Evolutionary conservation across 1,140 invertebrate species (phyloP).

Genomic region (Drosophila aff.): DNA sequence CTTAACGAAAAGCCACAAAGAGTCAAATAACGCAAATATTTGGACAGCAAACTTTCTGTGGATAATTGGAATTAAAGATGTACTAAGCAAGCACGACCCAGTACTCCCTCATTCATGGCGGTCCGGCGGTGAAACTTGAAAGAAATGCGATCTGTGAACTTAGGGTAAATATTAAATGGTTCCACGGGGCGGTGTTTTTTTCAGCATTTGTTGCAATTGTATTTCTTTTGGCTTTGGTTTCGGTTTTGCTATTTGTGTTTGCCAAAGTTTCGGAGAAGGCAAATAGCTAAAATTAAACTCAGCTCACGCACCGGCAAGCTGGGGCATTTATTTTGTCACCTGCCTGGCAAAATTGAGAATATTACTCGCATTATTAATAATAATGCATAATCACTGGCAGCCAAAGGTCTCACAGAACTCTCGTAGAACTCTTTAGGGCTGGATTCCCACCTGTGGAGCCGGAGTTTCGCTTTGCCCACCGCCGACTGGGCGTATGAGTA

Average conservation of each 20-base stretch:
- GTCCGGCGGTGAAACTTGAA: conserved; percentile 53
- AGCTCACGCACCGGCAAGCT: conserved; percentile 59
- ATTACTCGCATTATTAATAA: conserved; percentile 68
- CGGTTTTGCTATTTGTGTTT: conserved; percentile 66
- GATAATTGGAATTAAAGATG: conserved; percentile 82
- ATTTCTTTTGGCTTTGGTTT: conserved; percentile 28
- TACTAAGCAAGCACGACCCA: conserved; percentile 56
- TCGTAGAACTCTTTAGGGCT: conserved; percentile 54
- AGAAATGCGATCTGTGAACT: conserved; percentile 74
- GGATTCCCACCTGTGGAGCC: conserved; percentile 26
- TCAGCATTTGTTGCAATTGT: conserved; percentile 11
- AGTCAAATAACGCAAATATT: conserved; percentile 36
- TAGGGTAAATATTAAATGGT: conserved; percentile 57
- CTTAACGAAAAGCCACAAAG: conserved; percentile 5
- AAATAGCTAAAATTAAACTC: conserved; percentile 75
- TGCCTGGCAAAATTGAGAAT: conserved; percentile 56
- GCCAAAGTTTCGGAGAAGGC: conserved; percentile 59
- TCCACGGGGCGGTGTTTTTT: conserved; percentile 29
- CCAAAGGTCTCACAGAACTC: conserved; percentile 46
- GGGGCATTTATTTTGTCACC: conserved; percentile 81
- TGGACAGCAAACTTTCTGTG: conserved; percentile 40
- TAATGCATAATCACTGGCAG: conserved; percentile 56
- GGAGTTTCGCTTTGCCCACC: conserved; percentile 30
- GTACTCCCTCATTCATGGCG: conserved; percentile 32
- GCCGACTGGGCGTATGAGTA: conserved; percentile 74